Percentiles rank a stretch among this genome's conserved stretches.
Evolutionary conservation across 2,888 invertebrate species (phyloP).

Genomic region (Phaonia tiefii): DNA sequence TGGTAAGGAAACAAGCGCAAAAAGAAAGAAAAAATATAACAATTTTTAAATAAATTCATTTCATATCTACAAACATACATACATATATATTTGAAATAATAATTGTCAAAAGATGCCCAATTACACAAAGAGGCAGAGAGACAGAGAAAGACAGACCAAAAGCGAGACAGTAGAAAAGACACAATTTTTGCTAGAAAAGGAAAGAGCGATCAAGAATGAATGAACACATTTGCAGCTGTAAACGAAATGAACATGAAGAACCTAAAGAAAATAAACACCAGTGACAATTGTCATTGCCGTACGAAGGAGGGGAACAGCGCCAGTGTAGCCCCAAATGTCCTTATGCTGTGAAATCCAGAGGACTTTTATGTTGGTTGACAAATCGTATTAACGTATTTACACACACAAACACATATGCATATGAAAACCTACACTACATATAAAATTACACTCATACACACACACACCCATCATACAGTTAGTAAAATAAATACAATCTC

Average conservation of each 20-base stretch:
- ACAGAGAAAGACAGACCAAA: neutral
- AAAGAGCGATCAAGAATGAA: neutral
- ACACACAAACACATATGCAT: neutral
- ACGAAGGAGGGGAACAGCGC: neutral
- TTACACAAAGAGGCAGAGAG: neutral
- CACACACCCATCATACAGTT: neutral
- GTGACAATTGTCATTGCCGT: neutral
- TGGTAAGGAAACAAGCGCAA: no score
- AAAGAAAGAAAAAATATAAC: conserved; percentile 1
- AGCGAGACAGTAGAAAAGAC: neutral
- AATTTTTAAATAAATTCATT: conserved; percentile 9
- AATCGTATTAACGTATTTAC: conserved; percentile 17
- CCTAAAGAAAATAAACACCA: conserved; percentile 2
- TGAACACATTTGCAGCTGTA: conserved; percentile 50
- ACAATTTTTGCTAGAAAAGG: neutral
- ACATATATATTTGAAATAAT: neutral
- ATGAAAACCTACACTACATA: neutral
- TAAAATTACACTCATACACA: neutral
- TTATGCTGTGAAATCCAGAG: neutral
- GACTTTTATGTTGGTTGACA: conserved; percentile 11
- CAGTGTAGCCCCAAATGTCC: no score
- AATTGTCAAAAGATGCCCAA: neutral
- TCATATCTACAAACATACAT: neutral
- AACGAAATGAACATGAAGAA: conserved; percentile 54
- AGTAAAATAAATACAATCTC: conserved; percentile 4